A percentile compares a stretch with the other conserved stretches of the same genome.
Conservation (phyloP, 2,797 vertebrate species). For the Manis pentadactyla region DNA sequence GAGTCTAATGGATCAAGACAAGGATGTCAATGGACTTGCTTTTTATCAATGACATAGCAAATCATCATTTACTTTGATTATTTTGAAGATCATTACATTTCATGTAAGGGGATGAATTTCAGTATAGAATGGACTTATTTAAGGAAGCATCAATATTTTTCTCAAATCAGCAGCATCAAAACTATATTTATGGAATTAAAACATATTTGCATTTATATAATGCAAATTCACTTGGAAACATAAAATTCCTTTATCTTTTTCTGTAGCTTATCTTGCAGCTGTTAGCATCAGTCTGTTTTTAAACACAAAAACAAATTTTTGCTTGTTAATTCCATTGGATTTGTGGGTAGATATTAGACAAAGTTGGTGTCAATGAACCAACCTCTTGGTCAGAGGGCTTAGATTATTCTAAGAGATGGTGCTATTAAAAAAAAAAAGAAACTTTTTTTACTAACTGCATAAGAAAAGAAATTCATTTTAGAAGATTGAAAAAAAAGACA, state of each 20-base stretch:
- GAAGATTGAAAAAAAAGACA: background rate
- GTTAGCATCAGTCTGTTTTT: slow-evolving; percentile 65
- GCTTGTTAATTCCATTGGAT: slow-evolving; percentile 51
- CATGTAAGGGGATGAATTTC: slow-evolving; percentile 37
- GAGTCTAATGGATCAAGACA: background rate
- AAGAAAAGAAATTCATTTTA: slow-evolving; percentile 54
- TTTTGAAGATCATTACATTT: slow-evolving; percentile 56
- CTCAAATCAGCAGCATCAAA: slow-evolving; percentile 56
- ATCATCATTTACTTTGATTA: slow-evolving; percentile 58
- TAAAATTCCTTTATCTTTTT: slow-evolving; percentile 57
- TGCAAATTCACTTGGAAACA: slow-evolving; percentile 59
- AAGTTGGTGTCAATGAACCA: background rate
- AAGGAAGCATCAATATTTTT: slow-evolving; percentile 70
- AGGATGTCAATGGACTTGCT: background rate
- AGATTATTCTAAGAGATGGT: slow-evolving; percentile 10
- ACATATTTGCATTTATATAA: slow-evolving; percentile 55
- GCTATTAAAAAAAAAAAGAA: background rate
- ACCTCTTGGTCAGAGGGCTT: background rate
- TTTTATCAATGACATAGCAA: slow-evolving; percentile 28
- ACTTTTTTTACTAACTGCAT: background rate
- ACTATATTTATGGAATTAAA: slow-evolving; percentile 75
- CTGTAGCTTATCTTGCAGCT: slow-evolving; percentile 59
- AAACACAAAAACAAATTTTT: slow-evolving; percentile 63
- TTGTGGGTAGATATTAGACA: slow-evolving; percentile 12
- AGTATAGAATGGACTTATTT: slow-evolving; percentile 53